phyloP scores from a whole-genome alignment of 1,140 invertebrate genomes.

The Diorhabda sublineata region DNA sequence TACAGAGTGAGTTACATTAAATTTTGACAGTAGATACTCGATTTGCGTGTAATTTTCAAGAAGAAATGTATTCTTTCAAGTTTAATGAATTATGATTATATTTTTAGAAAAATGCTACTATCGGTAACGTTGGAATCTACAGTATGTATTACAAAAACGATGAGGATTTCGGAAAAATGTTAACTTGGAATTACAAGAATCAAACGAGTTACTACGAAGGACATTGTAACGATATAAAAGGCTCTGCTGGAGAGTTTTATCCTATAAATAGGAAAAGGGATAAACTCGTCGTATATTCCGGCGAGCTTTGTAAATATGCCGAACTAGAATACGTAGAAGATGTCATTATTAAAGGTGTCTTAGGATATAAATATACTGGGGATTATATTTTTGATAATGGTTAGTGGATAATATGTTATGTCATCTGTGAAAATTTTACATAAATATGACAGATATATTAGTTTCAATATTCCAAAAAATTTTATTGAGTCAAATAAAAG shows the following conservation, averaged over 20 bases:
- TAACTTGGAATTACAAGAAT: slow-evolving; percentile 55
- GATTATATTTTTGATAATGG: slow-evolving; percentile 60
- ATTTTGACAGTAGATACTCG: background rate
- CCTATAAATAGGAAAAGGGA: slow-evolving; percentile 50
- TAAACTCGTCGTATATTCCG: slow-evolving; percentile 59
- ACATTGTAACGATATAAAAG: slow-evolving; percentile 48
- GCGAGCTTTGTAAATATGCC: slow-evolving; percentile 65
- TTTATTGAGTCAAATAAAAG: no score
- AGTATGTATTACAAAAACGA: slow-evolving; percentile 66
- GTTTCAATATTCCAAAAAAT: no score
- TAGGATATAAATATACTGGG: slow-evolving; percentile 56
- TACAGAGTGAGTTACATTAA: slow-evolving; percentile 60
- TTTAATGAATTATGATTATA: slow-evolving; percentile 15
- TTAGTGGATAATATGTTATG: slow-evolving; percentile 37
- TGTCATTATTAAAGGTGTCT: slow-evolving; percentile 51
- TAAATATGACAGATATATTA: no score
- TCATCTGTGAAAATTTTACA: no score
- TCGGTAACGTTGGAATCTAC: slow-evolving; percentile 64
- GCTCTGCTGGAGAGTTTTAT: slow-evolving; percentile 61
- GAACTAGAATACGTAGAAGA: slow-evolving; percentile 56
- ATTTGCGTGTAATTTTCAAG: background rate
- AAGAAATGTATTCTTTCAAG: background rate
- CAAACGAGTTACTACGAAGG: slow-evolving; percentile 50
- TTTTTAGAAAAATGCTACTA: slow-evolving; percentile 68
- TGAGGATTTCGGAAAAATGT: slow-evolving; percentile 52